Evolutionary conservation across 2,113 vertebrate species (phyloP), one percentile per base, ranked within the genome.

Genomic region (Loxodonta africana): DNA sequence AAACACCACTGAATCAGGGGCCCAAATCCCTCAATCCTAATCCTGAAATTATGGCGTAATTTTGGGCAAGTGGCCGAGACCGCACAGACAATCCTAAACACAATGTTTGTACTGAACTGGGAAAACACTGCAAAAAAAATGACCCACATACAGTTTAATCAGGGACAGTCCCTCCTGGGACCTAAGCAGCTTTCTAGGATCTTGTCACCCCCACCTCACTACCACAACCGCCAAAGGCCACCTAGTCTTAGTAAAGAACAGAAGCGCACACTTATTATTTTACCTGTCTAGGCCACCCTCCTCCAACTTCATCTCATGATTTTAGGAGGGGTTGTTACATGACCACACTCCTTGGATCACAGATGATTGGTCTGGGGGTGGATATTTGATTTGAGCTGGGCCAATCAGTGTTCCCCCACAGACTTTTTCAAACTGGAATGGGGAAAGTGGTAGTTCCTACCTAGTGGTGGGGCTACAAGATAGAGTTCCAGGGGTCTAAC

Each of bases 1-100:
- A 20, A 62, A 83, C 82, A 67, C 8, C 76, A 76, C 41, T 23
- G 85, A 74, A 65, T 8, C 15, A 85, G 74, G 73, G 51, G 21
- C 69, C 46, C 78, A 93, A 71, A 60, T 51, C 44, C 18, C 51
- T 85, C 15, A 41, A 33, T 51, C 51, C 23, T 88, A 69, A 91
- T 74, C 86, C 91, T 94, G 69, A 95, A 89, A 93, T 80, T 20
- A 77, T 3, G 44, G 57, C 48, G 18, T 67, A 48, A 46, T 69
- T 78, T 90, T 11, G 60, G 74, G 10, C 44, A 53, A 8, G 71
- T 44, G 77, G 30, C 23, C 37, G 37, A 37, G 37, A 37, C 37
- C 37, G 37, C 37, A 33, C 67, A 11, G 83, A 51, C 5, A 28
- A 9, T 57, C 62, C n/a, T 23, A n/a, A 57, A 41, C 21, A 11